Evolutionary conservation across 2,888 invertebrate species (phyloP), one percentile per base, ranked within the genome.

Genomic region (Tanaodytes sp.): DNA sequence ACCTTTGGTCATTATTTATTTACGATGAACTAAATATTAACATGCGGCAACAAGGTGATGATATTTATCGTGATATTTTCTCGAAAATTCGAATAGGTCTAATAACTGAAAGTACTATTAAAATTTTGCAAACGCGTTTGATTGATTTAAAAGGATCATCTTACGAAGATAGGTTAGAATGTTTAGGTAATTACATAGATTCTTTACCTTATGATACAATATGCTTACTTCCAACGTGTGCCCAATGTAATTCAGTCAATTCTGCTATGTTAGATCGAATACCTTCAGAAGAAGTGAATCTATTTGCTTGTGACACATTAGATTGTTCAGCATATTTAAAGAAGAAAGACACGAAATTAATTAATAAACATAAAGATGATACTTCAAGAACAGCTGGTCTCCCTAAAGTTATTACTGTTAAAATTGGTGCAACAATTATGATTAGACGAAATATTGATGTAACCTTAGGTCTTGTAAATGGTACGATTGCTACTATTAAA

Each of bases 1-100:
- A n/a, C n/a, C n/a, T n/a, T n/a, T 80, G 79, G 79, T n/a, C 45
- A 5, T 66, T 69, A 36, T 73, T 82, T 59, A 14, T 33, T 5
- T 82, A 79, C 40, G 77, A 76, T 18, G 78, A 80, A 73, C 74
- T 80, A 40, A 72, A 70, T 27, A 77, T 77, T 12, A 79, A 79
- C 58, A 78, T 80, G 74, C 72, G 78, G 57, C 76, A 76, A 48
- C 59, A 69, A 64, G 55, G 54, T 33, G 75, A 76, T 65, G 8
- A 45, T 23, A 36, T 62, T 40, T 80, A 77, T 67, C 40, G 72
- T 2, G 57, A 76, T 9, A 68, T 77, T 63, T 65, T 78, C 8
- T 75, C 73, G 1, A 59, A 52, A 45, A 67, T 73, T 45, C 49
- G 70, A 15, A 37, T 70, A 15, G 67, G 69, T 30, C 31, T 48